Conservation (phyloP, 2,113 vertebrate genomes). For the Vulpes vulpes region DNA sequence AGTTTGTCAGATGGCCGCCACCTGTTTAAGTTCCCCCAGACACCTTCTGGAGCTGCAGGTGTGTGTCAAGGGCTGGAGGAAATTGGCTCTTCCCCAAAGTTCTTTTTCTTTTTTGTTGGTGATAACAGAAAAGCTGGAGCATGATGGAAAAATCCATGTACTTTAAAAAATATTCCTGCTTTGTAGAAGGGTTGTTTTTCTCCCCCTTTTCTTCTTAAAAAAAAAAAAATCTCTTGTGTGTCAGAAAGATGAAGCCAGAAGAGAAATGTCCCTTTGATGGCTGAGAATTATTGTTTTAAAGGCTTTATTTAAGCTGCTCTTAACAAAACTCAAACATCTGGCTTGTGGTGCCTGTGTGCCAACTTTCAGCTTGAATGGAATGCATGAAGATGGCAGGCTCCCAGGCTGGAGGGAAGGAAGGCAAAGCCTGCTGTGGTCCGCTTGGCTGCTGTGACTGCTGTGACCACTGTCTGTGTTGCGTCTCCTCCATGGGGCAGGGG, state of each 20-base stretch:
- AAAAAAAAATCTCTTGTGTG: conserved; percentile 38
- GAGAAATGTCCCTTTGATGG: conserved; percentile 65
- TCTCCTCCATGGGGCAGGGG: not conserved
- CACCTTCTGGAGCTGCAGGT: conserved; percentile 26
- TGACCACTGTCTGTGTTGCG: not conserved
- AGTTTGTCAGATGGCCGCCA: not conserved
- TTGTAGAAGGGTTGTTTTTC: not conserved
- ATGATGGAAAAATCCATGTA: not conserved
- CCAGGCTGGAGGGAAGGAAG: not conserved
- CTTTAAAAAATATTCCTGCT: conserved; percentile 17
- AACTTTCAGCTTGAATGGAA: conserved; percentile 52
- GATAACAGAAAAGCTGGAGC: conserved; percentile 14
- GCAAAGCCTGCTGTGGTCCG: not conserved
- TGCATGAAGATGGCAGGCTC: not conserved
- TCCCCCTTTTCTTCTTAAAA: not conserved
- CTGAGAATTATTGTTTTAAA: conserved; percentile 76
- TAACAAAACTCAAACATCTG: conserved; percentile 76
- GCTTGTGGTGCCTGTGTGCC: conserved; percentile 53
- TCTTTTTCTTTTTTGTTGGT: conserved; percentile 1
- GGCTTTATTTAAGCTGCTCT: conserved; percentile 73
- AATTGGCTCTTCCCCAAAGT: not conserved
- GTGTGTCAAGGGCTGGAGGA: not conserved
- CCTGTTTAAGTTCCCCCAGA: not conserved
- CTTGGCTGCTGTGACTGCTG: not conserved
- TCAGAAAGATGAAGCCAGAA: conserved; percentile 63